phyloP scores from a whole-genome alignment of 2,888 invertebrate genomes.

The Anagyrus pseudococci region DNA sequence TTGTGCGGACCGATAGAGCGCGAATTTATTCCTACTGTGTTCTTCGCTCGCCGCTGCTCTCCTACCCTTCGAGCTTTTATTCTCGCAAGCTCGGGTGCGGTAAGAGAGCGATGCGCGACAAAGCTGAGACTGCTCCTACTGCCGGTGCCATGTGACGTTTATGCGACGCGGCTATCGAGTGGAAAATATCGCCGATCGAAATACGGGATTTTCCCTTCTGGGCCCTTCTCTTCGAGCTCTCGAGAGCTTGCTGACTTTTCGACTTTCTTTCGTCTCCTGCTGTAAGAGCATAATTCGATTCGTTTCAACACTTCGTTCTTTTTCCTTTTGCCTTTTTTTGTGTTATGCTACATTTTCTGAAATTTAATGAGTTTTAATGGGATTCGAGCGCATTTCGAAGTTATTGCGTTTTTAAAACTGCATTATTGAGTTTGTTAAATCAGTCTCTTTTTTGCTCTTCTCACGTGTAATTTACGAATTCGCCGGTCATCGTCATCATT shows the following conservation, averaged over 20 bases:
- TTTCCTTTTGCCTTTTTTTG: too few relatives aligned
- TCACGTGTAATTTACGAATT: not conserved
- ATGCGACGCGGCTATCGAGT: conserved; percentile 14
- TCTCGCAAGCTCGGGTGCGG: not conserved
- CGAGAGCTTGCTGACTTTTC: too few relatives aligned
- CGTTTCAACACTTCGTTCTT: not conserved
- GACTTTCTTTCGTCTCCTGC: too few relatives aligned
- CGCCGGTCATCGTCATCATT: not conserved
- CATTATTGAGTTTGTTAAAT: not conserved
- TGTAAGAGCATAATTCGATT: not conserved
- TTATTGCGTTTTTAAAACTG: not conserved
- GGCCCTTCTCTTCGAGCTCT: not conserved
- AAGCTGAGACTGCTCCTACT: not conserved
- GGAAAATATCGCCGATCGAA: conserved; percentile 22
- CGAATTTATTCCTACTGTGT: conserved; percentile 1
- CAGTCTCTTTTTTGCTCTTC: too few relatives aligned
- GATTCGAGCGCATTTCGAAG: too few relatives aligned
- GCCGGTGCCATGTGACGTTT: conserved; percentile 18
- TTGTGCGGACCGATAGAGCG: not conserved
- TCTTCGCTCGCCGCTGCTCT: not conserved
- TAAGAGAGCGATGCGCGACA: not conserved
- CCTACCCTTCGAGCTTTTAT: not conserved
- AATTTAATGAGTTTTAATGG: too few relatives aligned
- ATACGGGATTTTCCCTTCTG: conserved; percentile 10
- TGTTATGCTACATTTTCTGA: too few relatives aligned